phyloP scores from a whole-genome alignment of 53 echinoderm and acorn worm species.

The Zoroaster sp. region DNA sequence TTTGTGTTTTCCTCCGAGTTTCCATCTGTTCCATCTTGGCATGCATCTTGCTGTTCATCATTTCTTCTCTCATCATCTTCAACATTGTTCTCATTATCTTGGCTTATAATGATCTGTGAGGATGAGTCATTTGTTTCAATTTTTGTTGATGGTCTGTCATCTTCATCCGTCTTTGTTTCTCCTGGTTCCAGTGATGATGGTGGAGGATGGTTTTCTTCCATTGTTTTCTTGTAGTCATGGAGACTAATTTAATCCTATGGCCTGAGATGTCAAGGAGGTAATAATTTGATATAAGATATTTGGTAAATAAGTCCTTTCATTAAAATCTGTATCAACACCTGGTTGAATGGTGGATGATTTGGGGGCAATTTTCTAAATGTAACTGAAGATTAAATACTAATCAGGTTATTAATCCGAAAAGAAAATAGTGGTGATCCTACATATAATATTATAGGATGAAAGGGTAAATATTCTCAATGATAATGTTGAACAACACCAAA shows the following conservation, averaged over 20 bases:
- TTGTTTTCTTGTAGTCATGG: not conserved
- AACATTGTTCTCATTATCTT: not conserved
- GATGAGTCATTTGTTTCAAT: not conserved
- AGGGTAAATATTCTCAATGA: no score
- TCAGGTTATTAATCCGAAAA: no score
- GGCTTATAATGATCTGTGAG: not conserved
- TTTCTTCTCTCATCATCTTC: not conserved
- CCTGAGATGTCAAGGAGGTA: not conserved
- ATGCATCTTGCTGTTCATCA: not conserved
- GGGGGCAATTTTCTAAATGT: no score
- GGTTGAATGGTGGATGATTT: no score
- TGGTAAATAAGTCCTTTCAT: no score
- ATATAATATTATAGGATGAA: no score
- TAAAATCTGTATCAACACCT: no score
- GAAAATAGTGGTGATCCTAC: no score
- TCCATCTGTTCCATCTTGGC: not conserved
- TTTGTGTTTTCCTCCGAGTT: not conserved
- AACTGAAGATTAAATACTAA: no score
- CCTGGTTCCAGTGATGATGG: not conserved
- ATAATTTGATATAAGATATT: no score
- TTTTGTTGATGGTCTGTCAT: not conserved
- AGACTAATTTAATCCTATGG: not conserved
- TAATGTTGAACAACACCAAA: no score
- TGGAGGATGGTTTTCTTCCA: not conserved
- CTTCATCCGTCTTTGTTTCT: not conserved